Percentiles rank a stretch among this genome's conserved stretches.
Evolutionary conservation across 2,113 vertebrate genomes (phyloP).

Genomic region (Mixornis gularis): DNA sequence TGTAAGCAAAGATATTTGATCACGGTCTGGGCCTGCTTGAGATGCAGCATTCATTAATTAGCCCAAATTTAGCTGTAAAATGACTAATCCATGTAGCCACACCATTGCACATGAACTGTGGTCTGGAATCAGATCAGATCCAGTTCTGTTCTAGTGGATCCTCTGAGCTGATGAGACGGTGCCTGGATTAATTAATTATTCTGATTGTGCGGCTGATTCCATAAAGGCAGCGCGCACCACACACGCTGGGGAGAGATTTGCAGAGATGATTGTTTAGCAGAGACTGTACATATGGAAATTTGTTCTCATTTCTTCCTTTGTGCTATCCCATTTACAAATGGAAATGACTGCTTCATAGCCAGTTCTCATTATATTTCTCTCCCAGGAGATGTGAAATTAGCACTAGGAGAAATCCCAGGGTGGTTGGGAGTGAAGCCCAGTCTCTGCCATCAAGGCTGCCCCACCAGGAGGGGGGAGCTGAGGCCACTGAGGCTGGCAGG

Average conservation of each 20-base stretch:
- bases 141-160: not conserved
- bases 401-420: not conserved
- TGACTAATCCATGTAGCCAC: not conserved
- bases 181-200: not conserved
- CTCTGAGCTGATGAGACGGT: not conserved
- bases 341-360: conserved; percentile 32
- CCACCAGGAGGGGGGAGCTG: not conserved
- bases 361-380: conserved; percentile 11
- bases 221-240: not conserved
- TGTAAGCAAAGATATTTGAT: not conserved
- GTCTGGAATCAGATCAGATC: not conserved
- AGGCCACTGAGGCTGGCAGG: not conserved
- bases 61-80: not conserved
- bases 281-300: conserved; percentile 55
- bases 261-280: conserved; percentile 25
- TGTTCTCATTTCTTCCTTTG: conserved; percentile 50
- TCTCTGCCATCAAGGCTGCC: not conserved
- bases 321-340: conserved; percentile 22
- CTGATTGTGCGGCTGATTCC: not conserved
- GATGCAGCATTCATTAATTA: not conserved
- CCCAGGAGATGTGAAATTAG: not conserved
- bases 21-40: accelerated
- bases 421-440: not conserved
- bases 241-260: not conserved
- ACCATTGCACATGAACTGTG: not conserved